Conservation (phyloP, 2,113 vertebrate species). For the Bostrychus sinensis region DNA sequence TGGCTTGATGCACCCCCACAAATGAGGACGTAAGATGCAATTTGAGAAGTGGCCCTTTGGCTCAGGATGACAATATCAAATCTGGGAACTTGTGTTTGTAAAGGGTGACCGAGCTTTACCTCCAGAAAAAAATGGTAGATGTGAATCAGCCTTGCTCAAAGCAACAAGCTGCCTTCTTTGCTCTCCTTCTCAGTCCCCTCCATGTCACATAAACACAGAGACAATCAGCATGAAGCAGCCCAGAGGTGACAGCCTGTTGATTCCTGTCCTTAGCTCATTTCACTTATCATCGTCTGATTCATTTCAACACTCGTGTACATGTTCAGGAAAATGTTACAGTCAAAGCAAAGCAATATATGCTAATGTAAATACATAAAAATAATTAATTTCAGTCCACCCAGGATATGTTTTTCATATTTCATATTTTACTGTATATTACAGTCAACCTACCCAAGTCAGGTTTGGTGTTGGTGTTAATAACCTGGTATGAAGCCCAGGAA, state of each 20-base stretch:
- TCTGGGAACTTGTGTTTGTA: constrained; percentile 32
- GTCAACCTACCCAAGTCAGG: too few relatives aligned
- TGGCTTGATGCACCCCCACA: constrained; percentile 29
- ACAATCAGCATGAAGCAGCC: constrained; percentile 9
- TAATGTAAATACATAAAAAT: too few relatives aligned
- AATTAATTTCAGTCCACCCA: too few relatives aligned
- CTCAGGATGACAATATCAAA: constrained; percentile 6
- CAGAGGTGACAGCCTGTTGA: constrained; percentile 40
- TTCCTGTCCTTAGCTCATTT: constrained; percentile 21
- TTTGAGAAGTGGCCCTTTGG: constrained; percentile 12
- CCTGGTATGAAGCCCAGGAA: too few relatives aligned
- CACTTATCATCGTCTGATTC: constrained; percentile 27
- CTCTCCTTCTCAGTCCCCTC: not conserved
- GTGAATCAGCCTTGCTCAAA: constrained; percentile 33
- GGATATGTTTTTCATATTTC: too few relatives aligned
- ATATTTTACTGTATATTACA: too few relatives aligned
- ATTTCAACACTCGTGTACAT: constrained; percentile 9
- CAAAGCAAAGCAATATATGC: too few relatives aligned
- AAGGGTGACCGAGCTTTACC: constrained; percentile 19
- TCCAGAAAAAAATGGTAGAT: constrained; percentile 9
- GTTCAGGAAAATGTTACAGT: not conserved
- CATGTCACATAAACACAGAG: constrained; percentile 9
- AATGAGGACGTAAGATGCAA: constrained; percentile 8
- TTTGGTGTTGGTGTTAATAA: too few relatives aligned
- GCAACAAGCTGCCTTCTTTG: constrained; percentile 6